phyloP scores from a whole-genome alignment of 92 coral and sea anemone genomes.

The Paragorgia papillata region DNA sequence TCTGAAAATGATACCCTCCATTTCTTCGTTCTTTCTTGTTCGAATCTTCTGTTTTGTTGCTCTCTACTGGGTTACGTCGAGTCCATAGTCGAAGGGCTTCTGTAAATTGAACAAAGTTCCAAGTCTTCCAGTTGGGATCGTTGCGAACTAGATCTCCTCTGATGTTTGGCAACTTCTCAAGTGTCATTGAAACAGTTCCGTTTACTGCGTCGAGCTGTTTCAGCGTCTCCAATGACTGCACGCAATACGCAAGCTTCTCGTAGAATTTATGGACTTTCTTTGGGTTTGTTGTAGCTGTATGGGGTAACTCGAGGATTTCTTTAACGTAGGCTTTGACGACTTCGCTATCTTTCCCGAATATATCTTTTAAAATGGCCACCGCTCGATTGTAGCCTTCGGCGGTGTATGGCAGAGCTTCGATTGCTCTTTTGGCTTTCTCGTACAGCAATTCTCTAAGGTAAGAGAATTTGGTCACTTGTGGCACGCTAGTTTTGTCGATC shows the following conservation, averaged over 20 bases:
- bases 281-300: conserved; percentile 32
- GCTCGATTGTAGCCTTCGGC: conserved; percentile 57
- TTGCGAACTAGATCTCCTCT: conserved; percentile 45
- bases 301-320: conserved; percentile 44
- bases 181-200: conserved; percentile 50
- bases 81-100: conserved; percentile 48
- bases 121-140: conserved; percentile 46
- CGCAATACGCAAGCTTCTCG: conserved; percentile 44
- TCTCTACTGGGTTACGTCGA: conserved; percentile 41
- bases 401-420: conserved; percentile 45
- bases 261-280: conserved; percentile 33
- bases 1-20: conserved; percentile 23
- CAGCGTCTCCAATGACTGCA: conserved; percentile 50
- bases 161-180: conserved; percentile 51
- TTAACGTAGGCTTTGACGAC: conserved; percentile 55
- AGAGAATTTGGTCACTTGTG: conserved; percentile 44
- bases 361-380: conserved; percentile 36
- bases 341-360: conserved; percentile 46
- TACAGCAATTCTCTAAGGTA: conserved; percentile 39
- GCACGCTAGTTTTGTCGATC: conserved; percentile 41
- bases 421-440: conserved; percentile 12
- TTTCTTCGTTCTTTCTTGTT: conserved; percentile 16
- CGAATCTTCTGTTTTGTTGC: conserved; percentile 17
- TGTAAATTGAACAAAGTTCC: conserved; percentile 41
- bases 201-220: conserved; percentile 20